Evolutionary conservation across 2,113 vertebrate genomes (phyloP).

Genomic region (Oryzias celebensis): DNA sequence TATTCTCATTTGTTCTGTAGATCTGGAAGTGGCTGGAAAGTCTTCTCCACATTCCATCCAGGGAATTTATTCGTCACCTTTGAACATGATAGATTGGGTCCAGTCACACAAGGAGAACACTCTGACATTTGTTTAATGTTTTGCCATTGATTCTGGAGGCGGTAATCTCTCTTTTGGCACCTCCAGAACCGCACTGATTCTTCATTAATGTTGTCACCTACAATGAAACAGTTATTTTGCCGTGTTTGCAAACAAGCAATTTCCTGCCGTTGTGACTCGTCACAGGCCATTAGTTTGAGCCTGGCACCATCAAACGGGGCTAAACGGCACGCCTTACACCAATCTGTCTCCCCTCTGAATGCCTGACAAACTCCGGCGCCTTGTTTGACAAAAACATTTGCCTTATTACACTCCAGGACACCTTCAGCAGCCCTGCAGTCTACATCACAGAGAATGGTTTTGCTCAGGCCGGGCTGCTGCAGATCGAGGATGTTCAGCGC

Average conservation of each 20-base stretch:
- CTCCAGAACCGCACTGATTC: constrained; percentile 63
- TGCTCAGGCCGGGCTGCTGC: constrained; percentile 78
- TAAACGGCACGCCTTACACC: constrained; percentile 57
- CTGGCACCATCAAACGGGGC: constrained; percentile 48
- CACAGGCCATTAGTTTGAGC: constrained; percentile 68
- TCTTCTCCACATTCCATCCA: not conserved
- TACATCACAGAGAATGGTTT: constrained; percentile 90
- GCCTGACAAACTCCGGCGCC: constrained; percentile 55
- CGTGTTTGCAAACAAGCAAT: constrained; percentile 68
- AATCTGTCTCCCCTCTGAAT: constrained; percentile 49
- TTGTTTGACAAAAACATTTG: constrained; percentile 60
- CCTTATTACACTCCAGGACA: constrained; percentile 75
- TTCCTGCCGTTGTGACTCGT: constrained; percentile 69
- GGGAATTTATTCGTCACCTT: constrained; percentile 13
- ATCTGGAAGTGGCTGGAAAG: no score
- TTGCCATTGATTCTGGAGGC: constrained; percentile 60
- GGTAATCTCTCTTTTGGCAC: constrained; percentile 59
- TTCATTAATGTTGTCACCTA: constrained; percentile 71
- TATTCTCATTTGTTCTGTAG: no score
- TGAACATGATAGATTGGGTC: constrained; percentile 52
- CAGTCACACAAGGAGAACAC: constrained; percentile 45
- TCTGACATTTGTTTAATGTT: constrained; percentile 62
- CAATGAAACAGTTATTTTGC: constrained; percentile 65
- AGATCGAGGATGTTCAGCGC: constrained; percentile 77
- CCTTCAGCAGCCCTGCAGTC: constrained; percentile 82